Evolutionary conservation across 2,888 invertebrate genomes (phyloP), one percentile per base, ranked within the genome.

Genomic region (Orthosia gothica): DNA sequence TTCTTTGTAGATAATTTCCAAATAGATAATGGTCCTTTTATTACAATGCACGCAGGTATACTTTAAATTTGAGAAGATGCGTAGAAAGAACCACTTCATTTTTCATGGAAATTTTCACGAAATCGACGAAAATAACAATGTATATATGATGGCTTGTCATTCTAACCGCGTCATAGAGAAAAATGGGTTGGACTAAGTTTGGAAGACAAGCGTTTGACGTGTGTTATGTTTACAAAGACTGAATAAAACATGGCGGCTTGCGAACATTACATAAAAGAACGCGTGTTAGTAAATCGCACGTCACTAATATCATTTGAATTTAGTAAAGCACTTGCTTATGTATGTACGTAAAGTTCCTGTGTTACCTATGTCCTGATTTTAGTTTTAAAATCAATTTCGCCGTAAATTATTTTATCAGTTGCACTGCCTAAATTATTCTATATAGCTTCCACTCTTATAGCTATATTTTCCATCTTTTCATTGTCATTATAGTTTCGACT

Each of bases 251-350:
- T 84, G 32, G 47, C 32, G 45, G 20, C 49, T 55, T 70, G 67
- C 52, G 20, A 83, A 57, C 47, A 61, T 82, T 68, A 74, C 66
- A 75, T 84, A 84, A 81, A 84, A 76, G 20, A 71, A 76, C 75
- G 57, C 20, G 57, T 52, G 50, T 55, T 84, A 32, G 64, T 26
- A 52, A 68, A 71, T 76, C 81, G 23, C 40, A 71, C 84, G 84
- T 82, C 84, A 82, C 18, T 18, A 7, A 49, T 49, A 64, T 68
- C 20, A 80, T 83, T 82, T 84, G 50, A 75, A 70, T 81, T 70
- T 80, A 9, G 61, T 67, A 54, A 72, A 67, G 47, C 63, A 74
- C n/a, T 59, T 58, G 32, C 26, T 47, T 66, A 20, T 54, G 16
- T n/a, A 26, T 54, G 15, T n/a, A 26, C 13, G 26, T 45, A 58